A percentile compares a stretch with the other conserved stretches of the same genome.
Evolutionary conservation across 2,797 vertebrate genomes (phyloP).

Genomic region (Masticophis lateralis): DNA sequence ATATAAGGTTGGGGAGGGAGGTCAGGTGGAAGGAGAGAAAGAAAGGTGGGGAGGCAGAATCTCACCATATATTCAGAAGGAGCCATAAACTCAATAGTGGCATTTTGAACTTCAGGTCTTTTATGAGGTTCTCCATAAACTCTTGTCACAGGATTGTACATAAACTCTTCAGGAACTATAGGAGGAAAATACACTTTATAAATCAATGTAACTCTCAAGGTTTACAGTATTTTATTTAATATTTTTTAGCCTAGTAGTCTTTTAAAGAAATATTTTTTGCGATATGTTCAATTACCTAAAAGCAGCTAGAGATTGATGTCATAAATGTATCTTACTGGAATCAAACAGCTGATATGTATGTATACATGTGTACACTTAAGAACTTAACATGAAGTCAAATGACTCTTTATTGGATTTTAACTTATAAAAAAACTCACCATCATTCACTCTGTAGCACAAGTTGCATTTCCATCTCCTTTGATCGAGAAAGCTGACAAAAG

Average conservation of each 20-base stretch:
- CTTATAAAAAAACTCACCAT: constrained; percentile 76
- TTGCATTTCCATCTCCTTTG: constrained; percentile 97
- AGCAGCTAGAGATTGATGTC: neutral
- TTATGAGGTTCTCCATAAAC: constrained; percentile 94
- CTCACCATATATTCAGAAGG: constrained; percentile 97
- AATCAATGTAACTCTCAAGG: neutral
- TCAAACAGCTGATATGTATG: neutral
- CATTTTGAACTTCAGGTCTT: constrained; percentile 94
- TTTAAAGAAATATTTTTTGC: neutral
- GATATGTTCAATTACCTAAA: neutral
- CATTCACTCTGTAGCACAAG: constrained; percentile 92
- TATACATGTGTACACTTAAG: neutral
- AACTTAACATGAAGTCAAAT: neutral
- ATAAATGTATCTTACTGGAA: neutral
- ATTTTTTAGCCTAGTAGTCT: neutral
- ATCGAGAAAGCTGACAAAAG: constrained; percentile 93
- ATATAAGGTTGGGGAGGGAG: too few species aligned
- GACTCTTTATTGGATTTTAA: neutral
- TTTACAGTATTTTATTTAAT: neutral
- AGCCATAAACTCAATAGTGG: constrained; percentile 96
- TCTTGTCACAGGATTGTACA: constrained; percentile 95
- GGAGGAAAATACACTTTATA: neutral
- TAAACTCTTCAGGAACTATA: constrained; percentile 94
- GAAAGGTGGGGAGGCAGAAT: neutral
- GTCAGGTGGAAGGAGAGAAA: neutral